Evolutionary conservation across 2,888 invertebrate species (phyloP).

Genomic region (Biston stratarius): DNA sequence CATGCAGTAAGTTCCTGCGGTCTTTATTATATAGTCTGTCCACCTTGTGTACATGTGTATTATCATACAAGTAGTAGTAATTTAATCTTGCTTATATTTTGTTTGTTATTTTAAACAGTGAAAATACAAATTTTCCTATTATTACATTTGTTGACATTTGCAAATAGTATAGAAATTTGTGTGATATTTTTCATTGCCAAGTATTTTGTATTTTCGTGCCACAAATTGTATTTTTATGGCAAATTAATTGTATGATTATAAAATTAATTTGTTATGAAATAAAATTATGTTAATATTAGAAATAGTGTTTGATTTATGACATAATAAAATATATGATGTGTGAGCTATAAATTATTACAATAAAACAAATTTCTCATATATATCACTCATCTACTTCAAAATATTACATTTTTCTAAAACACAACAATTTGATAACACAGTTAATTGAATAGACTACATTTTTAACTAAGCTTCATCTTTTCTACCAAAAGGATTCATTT

Average conservation of each 20-base stretch:
- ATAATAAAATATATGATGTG: too few species aligned
- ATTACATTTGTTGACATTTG: background rate
- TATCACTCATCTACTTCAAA: conserved; percentile 69
- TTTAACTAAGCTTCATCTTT: conserved; percentile 86
- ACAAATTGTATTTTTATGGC: conserved; percentile 34
- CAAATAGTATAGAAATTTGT: background rate
- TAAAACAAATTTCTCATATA: conserved; percentile 29
- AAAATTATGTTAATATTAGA: conserved; percentile 14
- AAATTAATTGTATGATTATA: conserved; percentile 13
- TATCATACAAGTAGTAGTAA: background rate
- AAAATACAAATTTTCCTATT: background rate
- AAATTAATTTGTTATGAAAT: conserved; percentile 25
- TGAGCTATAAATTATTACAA: background rate
- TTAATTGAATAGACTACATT: conserved; percentile 43
- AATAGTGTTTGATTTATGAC: conserved; percentile 8
- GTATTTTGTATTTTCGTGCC: conserved; percentile 13
- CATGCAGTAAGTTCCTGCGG: too few species aligned
- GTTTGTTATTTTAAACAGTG: background rate
- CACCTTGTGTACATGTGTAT: too few species aligned
- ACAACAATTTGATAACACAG: conserved; percentile 64
- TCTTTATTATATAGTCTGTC: too few species aligned
- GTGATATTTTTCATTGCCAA: conserved; percentile 4
- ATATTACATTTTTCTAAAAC: conserved; percentile 69
- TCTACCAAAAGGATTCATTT: conserved; percentile 92
- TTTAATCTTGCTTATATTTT: background rate